Percentiles rank a stretch among this genome's conserved stretches.
Conservation (phyloP, 2,888 invertebrate genomes). For the Caenorhabditis becei region DNA sequence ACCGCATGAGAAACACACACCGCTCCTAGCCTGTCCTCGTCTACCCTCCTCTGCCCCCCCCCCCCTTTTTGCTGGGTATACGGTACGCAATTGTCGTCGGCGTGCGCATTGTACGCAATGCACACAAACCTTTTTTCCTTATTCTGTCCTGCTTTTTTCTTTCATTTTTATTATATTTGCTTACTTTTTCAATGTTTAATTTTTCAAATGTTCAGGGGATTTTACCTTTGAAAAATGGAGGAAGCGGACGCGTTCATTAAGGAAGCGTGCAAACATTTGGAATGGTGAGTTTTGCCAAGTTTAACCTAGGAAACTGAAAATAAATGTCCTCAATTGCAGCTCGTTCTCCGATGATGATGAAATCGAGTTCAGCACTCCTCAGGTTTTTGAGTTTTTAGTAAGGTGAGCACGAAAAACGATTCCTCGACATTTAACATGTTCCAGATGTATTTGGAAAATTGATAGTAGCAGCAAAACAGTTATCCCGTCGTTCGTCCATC, state of each 20-base stretch:
- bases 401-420: conserved; percentile 23
- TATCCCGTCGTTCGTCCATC: conserved; percentile 46
- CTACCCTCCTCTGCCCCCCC: not conserved
- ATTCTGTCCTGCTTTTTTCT: not conserved
- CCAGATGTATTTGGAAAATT: conserved; percentile 64
- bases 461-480: conserved; percentile 39
- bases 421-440: not conserved
- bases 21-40: not conserved
- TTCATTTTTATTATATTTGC: conserved; percentile 1
- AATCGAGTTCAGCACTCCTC: conserved; percentile 44
- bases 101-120: conserved; percentile 28
- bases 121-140: conserved; percentile 3
- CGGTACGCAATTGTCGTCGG: conserved; percentile 44
- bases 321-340: too few relatives aligned
- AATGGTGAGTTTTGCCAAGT: conserved; percentile 35
- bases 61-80: not conserved
- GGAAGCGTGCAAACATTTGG: conserved; percentile 45
- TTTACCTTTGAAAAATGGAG: conserved; percentile 58
- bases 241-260: conserved; percentile 54
- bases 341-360: conserved; percentile 48
- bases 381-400: conserved; percentile 57
- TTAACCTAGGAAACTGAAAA: too few relatives aligned
- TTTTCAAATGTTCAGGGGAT: conserved; percentile 36
- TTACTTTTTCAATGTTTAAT: not conserved
- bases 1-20: too few relatives aligned